These are phyloP conservation scores for Lutjanus erythropterus DNA, from an alignment of 2,113 vertebrate genomes.

Conservation along the genomic window DNA sequence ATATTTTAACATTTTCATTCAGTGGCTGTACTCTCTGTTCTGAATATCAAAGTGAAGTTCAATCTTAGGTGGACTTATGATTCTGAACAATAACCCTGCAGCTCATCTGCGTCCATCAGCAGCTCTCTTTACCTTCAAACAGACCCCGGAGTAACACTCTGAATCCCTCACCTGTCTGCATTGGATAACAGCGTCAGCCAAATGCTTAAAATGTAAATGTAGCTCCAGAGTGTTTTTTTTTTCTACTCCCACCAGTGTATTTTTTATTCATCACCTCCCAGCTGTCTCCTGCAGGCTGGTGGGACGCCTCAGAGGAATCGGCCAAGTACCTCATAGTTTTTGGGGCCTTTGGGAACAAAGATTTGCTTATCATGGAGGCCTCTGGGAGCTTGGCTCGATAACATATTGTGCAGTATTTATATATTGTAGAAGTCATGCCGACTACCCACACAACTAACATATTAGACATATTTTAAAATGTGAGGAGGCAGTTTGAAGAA, in stretches of 20 bases:
- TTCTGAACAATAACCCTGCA: background rate
- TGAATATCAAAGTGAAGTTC: too few relatives aligned
- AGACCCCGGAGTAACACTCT: conserved; percentile 4
- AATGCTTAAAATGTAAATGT: conserved; percentile 41
- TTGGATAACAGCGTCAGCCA: background rate
- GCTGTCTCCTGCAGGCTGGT: conserved; percentile 23
- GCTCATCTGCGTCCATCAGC: conserved; percentile 24
- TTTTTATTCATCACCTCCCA: conserved; percentile 43
- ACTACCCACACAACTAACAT: background rate
- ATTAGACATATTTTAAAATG: background rate
- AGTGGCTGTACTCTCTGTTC: background rate
- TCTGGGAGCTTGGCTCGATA: background rate
- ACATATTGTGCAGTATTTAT: conserved; percentile 21
- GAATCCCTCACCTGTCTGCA: conserved; percentile 4
- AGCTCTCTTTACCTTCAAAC: background rate
- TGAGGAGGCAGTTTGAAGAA: background rate
- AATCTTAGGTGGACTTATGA: background rate
- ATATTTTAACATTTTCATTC: background rate
- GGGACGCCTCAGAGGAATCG: conserved; percentile 29
- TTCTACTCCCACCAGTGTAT: conserved; percentile 23
- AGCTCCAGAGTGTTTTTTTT: conserved; percentile 18
- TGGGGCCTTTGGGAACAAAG: conserved; percentile 6
- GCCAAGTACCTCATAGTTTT: conserved; percentile 8
- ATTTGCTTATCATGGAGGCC: background rate
- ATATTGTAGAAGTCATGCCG: background rate